phyloP scores from a whole-genome alignment of 2,888 invertebrate genomes.

The Morpho helenor region DNA sequence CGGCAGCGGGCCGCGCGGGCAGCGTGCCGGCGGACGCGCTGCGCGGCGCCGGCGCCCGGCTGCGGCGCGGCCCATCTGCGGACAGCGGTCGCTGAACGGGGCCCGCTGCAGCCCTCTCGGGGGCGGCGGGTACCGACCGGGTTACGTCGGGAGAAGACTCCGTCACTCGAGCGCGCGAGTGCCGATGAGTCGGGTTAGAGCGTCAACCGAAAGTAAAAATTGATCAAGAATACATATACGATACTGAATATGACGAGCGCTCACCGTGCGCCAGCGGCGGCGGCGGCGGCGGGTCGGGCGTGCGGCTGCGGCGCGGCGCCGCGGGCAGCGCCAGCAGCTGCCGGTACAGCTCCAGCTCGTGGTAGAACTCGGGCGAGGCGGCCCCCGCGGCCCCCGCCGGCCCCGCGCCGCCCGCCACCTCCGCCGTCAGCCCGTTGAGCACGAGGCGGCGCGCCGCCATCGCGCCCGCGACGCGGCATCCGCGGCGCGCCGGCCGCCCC shows the following conservation, averaged over 20 bases:
- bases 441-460: conserved; percentile 91
- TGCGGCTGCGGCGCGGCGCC: conserved; percentile 25
- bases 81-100: not conserved
- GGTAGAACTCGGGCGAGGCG: conserved; percentile 60
- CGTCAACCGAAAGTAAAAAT: too few species aligned
- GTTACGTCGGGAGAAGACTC: too few species aligned
- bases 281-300: conserved; percentile 30
- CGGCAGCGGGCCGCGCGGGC: conserved; percentile 1
- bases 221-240: too few species aligned
- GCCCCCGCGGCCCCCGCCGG: conserved; percentile 26
- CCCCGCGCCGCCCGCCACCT: conserved; percentile 42
- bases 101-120: too few species aligned
- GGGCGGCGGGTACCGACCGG: too few species aligned
- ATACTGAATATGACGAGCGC: too few species aligned
- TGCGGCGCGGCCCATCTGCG: conserved; percentile 38
- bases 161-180: too few species aligned
- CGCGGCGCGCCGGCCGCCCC: conserved; percentile 71
- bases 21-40: conserved; percentile 16
- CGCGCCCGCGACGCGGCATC: conserved; percentile 78
- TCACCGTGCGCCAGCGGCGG: not conserved
- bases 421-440: conserved; percentile 68
- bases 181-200: too few species aligned
- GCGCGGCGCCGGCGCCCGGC: conserved; percentile 37
- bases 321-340: conserved; percentile 54
- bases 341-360: conserved; percentile 67